Evolutionary conservation across 2,113 vertebrate species (phyloP).

Genomic region (Pantherophis guttatus): DNA sequence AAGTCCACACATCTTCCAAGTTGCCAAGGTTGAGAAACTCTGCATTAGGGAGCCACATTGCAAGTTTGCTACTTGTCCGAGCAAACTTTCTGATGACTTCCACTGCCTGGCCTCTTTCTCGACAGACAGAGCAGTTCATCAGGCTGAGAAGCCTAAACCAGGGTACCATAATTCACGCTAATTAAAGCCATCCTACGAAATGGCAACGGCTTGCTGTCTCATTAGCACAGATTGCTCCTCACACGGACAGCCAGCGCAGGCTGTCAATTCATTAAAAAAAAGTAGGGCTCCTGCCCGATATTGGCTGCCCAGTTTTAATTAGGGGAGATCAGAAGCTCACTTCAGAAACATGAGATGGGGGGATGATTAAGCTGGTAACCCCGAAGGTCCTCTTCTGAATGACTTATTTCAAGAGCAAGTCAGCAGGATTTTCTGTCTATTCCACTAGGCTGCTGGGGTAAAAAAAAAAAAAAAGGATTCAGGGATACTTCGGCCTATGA

Average conservation of each 20-base stretch:
- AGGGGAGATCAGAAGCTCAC: not conserved
- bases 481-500: not conserved
- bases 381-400: not conserved
- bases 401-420: not conserved
- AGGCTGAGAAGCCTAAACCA: not conserved
- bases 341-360: not conserved
- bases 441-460: not conserved
- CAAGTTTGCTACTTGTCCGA: not conserved
- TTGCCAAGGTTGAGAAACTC: not conserved
- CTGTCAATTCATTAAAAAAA: not conserved
- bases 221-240: not conserved
- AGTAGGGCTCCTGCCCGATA: not conserved
- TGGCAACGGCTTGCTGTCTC: not conserved
- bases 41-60: not conserved
- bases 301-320: not conserved
- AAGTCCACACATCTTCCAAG: too few species aligned
- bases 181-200: not conserved
- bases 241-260: not conserved
- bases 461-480: too few species aligned
- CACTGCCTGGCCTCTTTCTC: not conserved
- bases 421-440: not conserved
- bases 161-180: not conserved
- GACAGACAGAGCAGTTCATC: not conserved
- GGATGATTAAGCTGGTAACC: not conserved
- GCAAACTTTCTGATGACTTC: not conserved